These are phyloP conservation scores for Colletes collaris DNA, from an alignment of 2,888 invertebrate species.

Conservation along the genomic window DNA sequence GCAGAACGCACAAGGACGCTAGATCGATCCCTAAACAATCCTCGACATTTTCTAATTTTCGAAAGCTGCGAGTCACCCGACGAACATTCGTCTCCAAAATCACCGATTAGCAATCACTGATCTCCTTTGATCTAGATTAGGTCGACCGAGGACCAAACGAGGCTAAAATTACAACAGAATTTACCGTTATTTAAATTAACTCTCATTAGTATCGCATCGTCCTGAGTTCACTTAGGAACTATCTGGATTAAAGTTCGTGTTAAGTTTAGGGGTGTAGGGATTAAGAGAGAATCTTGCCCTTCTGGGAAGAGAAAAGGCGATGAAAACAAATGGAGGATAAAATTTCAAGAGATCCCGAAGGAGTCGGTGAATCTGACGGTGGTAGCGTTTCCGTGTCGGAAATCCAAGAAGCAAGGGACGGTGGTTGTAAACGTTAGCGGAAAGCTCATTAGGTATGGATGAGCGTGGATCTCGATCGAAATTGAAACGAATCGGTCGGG, in stretches of 20 bases:
- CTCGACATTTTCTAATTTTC: background rate
- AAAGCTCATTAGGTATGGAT: conserved; percentile 78
- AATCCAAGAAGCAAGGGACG: background rate
- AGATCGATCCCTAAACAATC: background rate
- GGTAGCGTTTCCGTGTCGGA: too few relatives aligned
- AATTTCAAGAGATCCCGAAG: conserved; percentile 10
- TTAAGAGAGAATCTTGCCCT: background rate
- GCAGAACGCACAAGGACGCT: conserved; percentile 16
- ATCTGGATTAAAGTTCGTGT: too few relatives aligned
- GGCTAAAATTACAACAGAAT: background rate
- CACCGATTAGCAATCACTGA: background rate
- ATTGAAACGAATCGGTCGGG: conserved; percentile 80
- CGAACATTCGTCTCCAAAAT: conserved; percentile 7
- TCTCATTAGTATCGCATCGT: too few relatives aligned
- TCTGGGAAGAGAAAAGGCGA: background rate
- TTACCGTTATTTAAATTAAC: too few relatives aligned
- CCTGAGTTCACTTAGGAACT: too few relatives aligned
- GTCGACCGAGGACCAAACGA: too few relatives aligned
- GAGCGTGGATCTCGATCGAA: conserved; percentile 75
- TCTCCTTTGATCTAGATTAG: too few relatives aligned
- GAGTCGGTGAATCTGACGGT: background rate
- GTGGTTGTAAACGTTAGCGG: conserved; percentile 18
- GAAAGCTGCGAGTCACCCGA: conserved; percentile 16
- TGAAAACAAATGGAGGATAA: background rate
- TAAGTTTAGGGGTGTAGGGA: too few relatives aligned